These are phyloP conservation scores for Caenorhabditis tropicalis DNA, from an alignment of 1,140 invertebrate species.

Conservation along the genomic window DNA sequence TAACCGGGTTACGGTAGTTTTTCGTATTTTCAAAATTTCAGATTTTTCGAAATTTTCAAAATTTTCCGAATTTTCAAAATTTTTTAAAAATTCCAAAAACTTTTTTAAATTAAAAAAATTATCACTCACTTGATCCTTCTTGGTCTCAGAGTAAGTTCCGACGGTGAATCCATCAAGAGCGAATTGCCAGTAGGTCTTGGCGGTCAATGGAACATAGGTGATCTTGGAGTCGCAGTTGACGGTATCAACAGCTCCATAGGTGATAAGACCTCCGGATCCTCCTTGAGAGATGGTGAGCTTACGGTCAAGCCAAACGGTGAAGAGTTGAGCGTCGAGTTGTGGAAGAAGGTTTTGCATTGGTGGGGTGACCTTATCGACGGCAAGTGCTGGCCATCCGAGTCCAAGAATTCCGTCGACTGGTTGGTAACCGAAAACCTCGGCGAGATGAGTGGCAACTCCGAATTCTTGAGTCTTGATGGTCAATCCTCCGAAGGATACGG, in stretches of 20 bases:
- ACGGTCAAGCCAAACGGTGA: constrained; percentile 65
- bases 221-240: constrained; percentile 60
- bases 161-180: constrained; percentile 53
- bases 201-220: constrained; percentile 60
- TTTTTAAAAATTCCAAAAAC: neutral
- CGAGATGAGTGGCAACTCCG: constrained; percentile 58
- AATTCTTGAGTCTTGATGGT: constrained; percentile 57
- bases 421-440: constrained; percentile 63
- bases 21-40: too few species aligned
- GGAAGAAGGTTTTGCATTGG: constrained; percentile 63
- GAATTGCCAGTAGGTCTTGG: constrained; percentile 65
- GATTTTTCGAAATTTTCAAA: too few species aligned
- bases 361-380: constrained; percentile 61
- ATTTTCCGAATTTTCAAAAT: neutral
- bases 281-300: constrained; percentile 55
- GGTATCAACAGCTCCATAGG: constrained; percentile 63
- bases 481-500: constrained; percentile 57
- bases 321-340: constrained; percentile 56
- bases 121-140: constrained; percentile 41
- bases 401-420: constrained; percentile 65
- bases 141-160: constrained; percentile 57
- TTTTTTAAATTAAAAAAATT: too few species aligned
- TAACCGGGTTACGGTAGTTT: too few species aligned
- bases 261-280: constrained; percentile 60
- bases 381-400: constrained; percentile 62